Evolutionary conservation across 2,797 vertebrate genomes (phyloP).

Genomic region (Macropus fuliginosus): DNA sequence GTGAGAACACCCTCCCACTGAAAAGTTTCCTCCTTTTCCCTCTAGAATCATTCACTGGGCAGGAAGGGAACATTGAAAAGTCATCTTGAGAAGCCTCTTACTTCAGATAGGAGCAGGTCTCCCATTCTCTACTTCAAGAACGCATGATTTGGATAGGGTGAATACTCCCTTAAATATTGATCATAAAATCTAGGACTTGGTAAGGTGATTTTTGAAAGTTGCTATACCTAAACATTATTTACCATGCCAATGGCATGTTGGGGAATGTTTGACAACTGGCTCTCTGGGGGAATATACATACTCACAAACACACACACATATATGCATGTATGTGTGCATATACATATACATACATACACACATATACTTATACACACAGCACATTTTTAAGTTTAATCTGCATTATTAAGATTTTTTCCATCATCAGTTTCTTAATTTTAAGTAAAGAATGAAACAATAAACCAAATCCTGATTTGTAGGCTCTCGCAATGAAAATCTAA

Average conservation of each 20-base stretch:
- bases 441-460: background rate
- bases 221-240: background rate
- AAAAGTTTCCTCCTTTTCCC: conserved; percentile 2
- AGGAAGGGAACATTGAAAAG: background rate
- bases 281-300: background rate
- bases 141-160: background rate
- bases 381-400: background rate
- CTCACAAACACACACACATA: background rate
- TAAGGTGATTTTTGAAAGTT: background rate
- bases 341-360: background rate
- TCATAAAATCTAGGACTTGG: background rate
- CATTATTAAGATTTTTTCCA: background rate
- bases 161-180: background rate
- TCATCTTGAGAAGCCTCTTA: background rate
- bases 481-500: background rate
- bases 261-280: background rate
- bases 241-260: background rate
- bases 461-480: background rate
- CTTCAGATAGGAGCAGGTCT: background rate
- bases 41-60: background rate
- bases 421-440: background rate
- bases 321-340: background rate
- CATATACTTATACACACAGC: background rate
- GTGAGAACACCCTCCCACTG: conserved; percentile 20
- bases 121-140: background rate